Conservation (phyloP, 2,888 invertebrate genomes). For the Pristionchus fissidentatus region DNA sequence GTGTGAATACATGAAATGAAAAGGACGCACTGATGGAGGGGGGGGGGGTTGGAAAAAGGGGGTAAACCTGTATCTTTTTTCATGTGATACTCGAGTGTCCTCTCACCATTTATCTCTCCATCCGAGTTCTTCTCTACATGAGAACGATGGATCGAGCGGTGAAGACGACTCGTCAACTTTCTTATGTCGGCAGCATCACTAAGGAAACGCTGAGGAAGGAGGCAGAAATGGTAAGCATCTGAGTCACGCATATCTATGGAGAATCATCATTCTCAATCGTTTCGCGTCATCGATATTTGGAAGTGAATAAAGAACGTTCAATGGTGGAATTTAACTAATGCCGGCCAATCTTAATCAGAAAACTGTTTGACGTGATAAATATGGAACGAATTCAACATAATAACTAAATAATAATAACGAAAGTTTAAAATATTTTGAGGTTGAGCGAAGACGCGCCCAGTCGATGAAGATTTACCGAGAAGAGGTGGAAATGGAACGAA, state of each 20-base stretch:
- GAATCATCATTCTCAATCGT: no score
- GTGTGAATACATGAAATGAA: background rate
- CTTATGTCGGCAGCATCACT: conserved; percentile 31
- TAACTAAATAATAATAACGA: background rate
- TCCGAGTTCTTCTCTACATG: conserved; percentile 3
- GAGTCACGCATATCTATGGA: no score
- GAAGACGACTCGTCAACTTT: background rate
- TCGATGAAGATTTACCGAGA: background rate
- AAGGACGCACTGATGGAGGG: background rate
- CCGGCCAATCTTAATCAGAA: no score
- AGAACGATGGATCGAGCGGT: background rate
- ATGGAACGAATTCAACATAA: no score
- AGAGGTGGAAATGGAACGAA: background rate
- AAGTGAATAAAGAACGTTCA: no score
- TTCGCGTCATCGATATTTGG: no score
- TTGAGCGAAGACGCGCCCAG: background rate
- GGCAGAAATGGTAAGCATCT: background rate
- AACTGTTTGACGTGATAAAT: no score
- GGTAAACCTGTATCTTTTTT: no score
- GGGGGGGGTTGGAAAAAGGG: no score
- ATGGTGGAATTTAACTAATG: no score
- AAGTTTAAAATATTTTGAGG: background rate
- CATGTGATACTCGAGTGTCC: background rate
- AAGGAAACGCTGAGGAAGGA: conserved; percentile 31
- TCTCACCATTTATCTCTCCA: background rate